phyloP scores from a whole-genome alignment of 2,797 vertebrate genomes.

The Manis pentadactyla region DNA sequence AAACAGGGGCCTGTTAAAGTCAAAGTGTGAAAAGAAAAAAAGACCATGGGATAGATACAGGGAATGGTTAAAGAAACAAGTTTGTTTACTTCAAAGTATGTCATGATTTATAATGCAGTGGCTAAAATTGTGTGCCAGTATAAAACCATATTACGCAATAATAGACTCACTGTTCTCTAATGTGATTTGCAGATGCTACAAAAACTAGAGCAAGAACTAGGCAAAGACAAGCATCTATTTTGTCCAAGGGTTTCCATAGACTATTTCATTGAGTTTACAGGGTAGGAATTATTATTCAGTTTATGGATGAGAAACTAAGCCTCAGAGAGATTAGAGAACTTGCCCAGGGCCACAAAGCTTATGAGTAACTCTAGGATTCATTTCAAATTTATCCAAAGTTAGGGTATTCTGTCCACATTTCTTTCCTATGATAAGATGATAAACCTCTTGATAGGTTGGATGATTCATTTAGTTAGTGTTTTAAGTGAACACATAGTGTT shows the following conservation, averaged over 20 bases:
- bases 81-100: neutral
- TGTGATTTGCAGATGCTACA: neutral
- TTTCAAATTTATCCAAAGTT: neutral
- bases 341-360: neutral
- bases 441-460: neutral
- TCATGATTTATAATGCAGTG: neutral
- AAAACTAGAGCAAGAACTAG: neutral
- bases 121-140: neutral
- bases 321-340: neutral
- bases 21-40: constrained; percentile 28
- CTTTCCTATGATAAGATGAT: neutral
- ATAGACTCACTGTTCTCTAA: neutral
- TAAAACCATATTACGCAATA: neutral
- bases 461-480: neutral
- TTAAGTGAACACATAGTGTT: constrained; percentile 30
- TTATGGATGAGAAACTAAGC: neutral
- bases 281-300: neutral
- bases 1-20: constrained; percentile 31
- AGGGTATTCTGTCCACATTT: neutral
- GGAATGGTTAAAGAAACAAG: neutral
- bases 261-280: neutral
- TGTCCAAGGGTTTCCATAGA: neutral
- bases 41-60: neutral
- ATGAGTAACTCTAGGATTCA: neutral
- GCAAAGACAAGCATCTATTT: neutral